Evolutionary conservation across 2,888 invertebrate species (phyloP), one percentile per base, ranked within the genome.

Genomic region (Pyrgus malvae): DNA sequence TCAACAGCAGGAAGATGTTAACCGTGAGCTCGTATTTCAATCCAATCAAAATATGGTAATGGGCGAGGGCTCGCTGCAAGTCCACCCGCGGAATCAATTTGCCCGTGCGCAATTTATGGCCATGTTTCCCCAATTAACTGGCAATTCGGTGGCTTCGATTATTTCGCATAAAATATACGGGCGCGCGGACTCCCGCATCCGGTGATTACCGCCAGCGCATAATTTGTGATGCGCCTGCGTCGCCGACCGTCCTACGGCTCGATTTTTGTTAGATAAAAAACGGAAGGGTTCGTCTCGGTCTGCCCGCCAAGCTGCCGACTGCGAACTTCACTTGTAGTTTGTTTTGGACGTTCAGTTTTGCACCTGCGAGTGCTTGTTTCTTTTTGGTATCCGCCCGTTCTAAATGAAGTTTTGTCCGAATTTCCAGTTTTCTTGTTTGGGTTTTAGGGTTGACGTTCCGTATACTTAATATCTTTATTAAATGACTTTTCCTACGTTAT

Each of bases 101-200:
- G 78, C 80, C 70, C 69, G 73, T 68, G 73, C 69, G 72, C 81
- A 78, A 85, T 88, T 88, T 88, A 88, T 82, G 78, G 72, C 72
- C 83, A 70, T 86, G 88, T 85, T 83, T 78, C 79, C 71, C 79
- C 87, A 88, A 90, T 90, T 89, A 90, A 85, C 87, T 83, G 86
- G 80, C 85, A 83, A 89, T 89, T 88, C 89, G 86, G 88, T 87
- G 86, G 88, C 86, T 86, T 83, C 84, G 87, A 86, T 88, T 83
- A 86, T 88, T 88, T 87, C 80, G 88, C 86, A 78, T 83, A 81
- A 83, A 84, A 86, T 78, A 85, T 82, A 82, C 83, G 85, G 86
- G 83, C 81, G 85, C 35, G 51, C 51, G 51, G 51, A 82, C 84
- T 85, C 89, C 88, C 88, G 89, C 90, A 90, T 90, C 90, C 90